Conservation (phyloP, 2,113 vertebrate genomes). For the Todiramphus saurophagus region DNA sequence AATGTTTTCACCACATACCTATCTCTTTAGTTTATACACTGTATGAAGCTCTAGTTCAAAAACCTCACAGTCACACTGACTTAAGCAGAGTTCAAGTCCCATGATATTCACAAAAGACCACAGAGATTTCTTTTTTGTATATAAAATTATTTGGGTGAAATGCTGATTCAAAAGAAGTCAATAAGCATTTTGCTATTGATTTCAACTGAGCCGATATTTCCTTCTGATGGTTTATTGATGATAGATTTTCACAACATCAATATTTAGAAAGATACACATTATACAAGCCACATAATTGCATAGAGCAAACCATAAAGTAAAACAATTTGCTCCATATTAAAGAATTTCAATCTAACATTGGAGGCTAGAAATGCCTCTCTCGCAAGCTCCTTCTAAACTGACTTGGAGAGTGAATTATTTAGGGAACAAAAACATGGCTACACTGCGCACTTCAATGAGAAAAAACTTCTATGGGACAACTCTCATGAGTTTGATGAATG, state of each 20-base stretch:
- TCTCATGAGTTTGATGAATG: neutral
- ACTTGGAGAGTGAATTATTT: neutral
- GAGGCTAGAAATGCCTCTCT: neutral
- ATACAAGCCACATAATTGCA: neutral
- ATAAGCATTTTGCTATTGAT: slow-evolving; percentile 34
- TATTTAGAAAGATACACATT: slow-evolving; percentile 12
- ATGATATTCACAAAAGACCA: neutral
- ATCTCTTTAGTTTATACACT: neutral
- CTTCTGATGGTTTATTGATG: slow-evolving; percentile 5
- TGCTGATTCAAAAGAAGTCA: slow-evolving; percentile 24
- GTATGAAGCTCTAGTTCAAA: neutral
- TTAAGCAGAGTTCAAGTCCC: neutral
- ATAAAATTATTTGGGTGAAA: neutral
- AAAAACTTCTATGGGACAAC: neutral
- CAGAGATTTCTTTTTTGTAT: neutral
- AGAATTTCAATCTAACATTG: neutral
- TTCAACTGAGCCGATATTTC: neutral
- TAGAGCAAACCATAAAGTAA: neutral
- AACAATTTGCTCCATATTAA: slow-evolving; percentile 5
- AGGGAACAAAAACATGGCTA: neutral
- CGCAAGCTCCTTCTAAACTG: neutral
- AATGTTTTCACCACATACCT: neutral
- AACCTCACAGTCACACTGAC: neutral
- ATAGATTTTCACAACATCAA: slow-evolving; percentile 20
- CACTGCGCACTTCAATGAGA: fast-evolving